Conservation (phyloP, 1,140 invertebrate genomes). For the Zophobas atratus region DNA sequence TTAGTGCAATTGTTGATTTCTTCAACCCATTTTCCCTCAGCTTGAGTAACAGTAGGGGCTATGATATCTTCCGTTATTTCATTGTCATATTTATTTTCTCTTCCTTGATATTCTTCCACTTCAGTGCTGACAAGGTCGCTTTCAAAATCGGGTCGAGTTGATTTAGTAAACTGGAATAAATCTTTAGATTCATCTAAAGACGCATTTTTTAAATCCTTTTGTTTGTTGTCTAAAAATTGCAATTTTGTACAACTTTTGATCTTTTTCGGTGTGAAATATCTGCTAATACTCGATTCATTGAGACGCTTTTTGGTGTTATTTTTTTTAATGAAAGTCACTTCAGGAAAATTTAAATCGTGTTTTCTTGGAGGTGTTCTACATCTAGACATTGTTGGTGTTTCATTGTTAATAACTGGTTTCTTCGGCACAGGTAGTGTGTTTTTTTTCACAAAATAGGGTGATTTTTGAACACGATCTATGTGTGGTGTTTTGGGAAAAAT, state of each 20-base stretch:
- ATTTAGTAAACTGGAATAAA: not conserved
- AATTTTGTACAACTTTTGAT: not conserved
- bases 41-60: not conserved
- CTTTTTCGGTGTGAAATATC: constrained; percentile 6
- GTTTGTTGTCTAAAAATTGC: not conserved
- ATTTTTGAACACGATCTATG: not conserved
- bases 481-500: not conserved
- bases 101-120: not conserved
- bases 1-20: not conserved
- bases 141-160: not conserved
- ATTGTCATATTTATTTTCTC: not conserved
- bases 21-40: not conserved
- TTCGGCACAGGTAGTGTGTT: no score
- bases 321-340: constrained; percentile 13
- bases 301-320: not conserved
- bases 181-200: constrained; percentile 1
- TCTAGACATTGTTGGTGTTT: no score
- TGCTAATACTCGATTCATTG: not conserved
- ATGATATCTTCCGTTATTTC: not conserved
- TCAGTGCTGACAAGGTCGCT: not conserved
- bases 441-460: not conserved
- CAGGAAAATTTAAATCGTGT: not conserved
- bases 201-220: not conserved
- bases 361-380: no score
- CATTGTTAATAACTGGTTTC: no score